Evolutionary conservation across 2,113 vertebrate species (phyloP).

Genomic region (Forbesichthys agassizii): DNA sequence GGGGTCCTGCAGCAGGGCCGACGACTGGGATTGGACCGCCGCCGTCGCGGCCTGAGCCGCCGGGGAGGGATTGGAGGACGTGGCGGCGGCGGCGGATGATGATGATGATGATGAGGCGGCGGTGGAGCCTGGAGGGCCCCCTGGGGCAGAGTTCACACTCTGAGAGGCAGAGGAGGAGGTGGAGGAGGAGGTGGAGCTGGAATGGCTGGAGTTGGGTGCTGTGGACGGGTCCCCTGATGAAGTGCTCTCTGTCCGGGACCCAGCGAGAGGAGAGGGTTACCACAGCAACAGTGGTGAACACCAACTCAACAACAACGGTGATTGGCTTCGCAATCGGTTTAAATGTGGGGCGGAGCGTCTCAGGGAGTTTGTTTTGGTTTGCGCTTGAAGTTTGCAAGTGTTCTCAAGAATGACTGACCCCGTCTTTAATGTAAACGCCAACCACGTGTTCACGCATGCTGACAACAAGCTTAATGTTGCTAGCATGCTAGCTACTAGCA

Average conservation of each 20-base stretch:
- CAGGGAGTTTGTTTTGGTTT: no score
- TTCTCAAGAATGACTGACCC: no score
- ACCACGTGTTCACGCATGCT: no score
- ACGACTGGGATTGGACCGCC: conserved; percentile 86
- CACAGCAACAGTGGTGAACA: no score
- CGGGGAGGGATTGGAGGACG: conserved; percentile 71
- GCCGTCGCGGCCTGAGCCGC: conserved; percentile 71
- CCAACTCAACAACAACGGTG: no score
- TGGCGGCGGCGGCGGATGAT: conserved; percentile 70
- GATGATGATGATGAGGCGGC: conserved; percentile 67
- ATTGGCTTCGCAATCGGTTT: no score
- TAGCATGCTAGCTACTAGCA: no score
- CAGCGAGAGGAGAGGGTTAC: no score
- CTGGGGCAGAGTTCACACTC: conserved; percentile 76
- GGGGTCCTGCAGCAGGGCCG: conserved; percentile 94
- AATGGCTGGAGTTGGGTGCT: conserved; percentile 74
- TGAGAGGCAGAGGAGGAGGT: conserved; percentile 75
- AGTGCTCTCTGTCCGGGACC: conserved; percentile 80
- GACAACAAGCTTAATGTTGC: no score
- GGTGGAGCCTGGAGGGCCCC: conserved; percentile 45
- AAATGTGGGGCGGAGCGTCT: no score
- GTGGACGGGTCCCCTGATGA: conserved; percentile 86
- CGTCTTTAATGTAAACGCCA: no score
- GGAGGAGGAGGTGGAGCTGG: conserved; percentile 81
- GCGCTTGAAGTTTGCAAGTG: no score